These are phyloP conservation scores for Drosophila ohnishii DNA, from an alignment of 1,140 invertebrate genomes.

Conservation along the genomic window DNA sequence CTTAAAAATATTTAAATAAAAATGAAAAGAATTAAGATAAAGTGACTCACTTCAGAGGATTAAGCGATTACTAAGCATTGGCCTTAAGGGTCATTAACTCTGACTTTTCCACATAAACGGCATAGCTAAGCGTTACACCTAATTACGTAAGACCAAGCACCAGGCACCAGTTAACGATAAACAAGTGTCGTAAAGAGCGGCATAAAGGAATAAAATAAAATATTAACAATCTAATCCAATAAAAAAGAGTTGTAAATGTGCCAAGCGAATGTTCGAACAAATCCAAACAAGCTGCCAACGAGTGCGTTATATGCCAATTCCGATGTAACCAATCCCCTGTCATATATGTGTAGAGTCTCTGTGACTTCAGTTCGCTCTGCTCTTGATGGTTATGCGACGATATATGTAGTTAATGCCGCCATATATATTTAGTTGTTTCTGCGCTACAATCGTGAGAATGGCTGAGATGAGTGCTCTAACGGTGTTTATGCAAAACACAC, in stretches of 20 bases:
- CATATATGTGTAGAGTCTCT: neutral
- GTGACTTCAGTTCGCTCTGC: neutral
- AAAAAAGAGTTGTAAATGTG: constrained; percentile 55
- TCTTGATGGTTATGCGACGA: constrained; percentile 52
- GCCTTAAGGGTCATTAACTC: neutral
- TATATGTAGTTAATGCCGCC: constrained; percentile 60
- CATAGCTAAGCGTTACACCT: constrained; percentile 23
- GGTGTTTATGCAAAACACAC: constrained; percentile 60
- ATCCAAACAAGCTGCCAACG: constrained; percentile 35
- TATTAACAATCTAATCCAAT: constrained; percentile 58
- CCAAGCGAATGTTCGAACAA: constrained; percentile 35
- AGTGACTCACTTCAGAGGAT: constrained; percentile 17
- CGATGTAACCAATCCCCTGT: constrained; percentile 26
- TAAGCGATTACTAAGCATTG: constrained; percentile 20
- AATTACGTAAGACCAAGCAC: constrained; percentile 18
- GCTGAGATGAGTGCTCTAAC: constrained; percentile 47
- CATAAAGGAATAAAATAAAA: constrained; percentile 37
- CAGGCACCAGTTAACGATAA: constrained; percentile 11
- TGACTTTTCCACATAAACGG: constrained; percentile 15
- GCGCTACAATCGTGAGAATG: constrained; percentile 64
- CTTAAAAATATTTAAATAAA: neutral
- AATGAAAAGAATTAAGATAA: neutral
- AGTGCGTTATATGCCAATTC: constrained; percentile 27
- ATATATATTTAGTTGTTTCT: constrained; percentile 62
- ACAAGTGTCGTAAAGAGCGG: constrained; percentile 28